Evolutionary conservation across 2,113 vertebrate genomes (phyloP).

Genomic region (Glareola pratincola): DNA sequence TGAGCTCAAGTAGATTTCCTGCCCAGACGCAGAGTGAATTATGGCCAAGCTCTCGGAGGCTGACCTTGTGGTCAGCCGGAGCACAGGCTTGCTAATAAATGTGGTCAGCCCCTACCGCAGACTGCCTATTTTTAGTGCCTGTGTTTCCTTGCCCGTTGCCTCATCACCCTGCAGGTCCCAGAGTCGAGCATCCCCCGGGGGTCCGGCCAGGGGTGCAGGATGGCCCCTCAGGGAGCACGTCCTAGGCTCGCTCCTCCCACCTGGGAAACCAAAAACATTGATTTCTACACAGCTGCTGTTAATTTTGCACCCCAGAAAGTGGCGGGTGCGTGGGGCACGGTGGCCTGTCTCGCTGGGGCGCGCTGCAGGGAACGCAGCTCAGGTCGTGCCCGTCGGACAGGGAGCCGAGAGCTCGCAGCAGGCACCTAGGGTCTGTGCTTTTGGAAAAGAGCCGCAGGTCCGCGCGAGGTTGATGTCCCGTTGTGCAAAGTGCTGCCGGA

Average conservation of each 20-base stretch:
- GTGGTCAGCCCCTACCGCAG: conserved; percentile 29
- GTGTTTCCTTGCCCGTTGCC: background rate
- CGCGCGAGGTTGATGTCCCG: rapidly evolving
- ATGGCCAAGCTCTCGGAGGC: background rate
- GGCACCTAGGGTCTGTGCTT: background rate
- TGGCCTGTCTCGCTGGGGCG: background rate
- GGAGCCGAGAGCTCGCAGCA: background rate
- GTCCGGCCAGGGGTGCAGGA: background rate
- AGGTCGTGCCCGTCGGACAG: background rate
- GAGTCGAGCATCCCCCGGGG: rapidly evolving
- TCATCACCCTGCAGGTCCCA: background rate
- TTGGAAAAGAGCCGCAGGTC: background rate
- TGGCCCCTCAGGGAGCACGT: background rate
- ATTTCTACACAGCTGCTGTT: rapidly evolving
- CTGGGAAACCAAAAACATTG: background rate
- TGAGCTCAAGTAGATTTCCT: conserved; percentile 50
- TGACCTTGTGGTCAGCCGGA: conserved; percentile 56
- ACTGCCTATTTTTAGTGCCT: conserved; percentile 19
- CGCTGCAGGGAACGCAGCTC: rapidly evolving
- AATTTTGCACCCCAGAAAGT: background rate
- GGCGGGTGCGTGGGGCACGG: rapidly evolving
- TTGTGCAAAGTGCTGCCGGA: background rate
- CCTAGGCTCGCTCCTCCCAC: rapidly evolving
- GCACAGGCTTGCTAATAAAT: conserved; percentile 43
- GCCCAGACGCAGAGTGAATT: conserved; percentile 48